Evolutionary conservation across 1,140 invertebrate species (phyloP).

Genomic region (Zaprionus ghesquierei): DNA sequence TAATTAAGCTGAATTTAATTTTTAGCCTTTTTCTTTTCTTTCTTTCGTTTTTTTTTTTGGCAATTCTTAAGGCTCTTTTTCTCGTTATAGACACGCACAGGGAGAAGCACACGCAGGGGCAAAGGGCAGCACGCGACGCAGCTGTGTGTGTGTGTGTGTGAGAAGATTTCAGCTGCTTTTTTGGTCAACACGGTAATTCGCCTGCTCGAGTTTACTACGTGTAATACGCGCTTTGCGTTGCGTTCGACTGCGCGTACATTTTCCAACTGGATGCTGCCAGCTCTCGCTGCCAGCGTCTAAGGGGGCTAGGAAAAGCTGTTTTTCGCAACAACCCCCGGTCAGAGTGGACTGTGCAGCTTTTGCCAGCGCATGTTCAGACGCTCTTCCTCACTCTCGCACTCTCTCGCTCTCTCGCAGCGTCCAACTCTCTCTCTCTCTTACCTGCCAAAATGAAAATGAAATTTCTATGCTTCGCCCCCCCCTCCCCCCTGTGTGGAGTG

Average conservation of each 20-base stretch:
- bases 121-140: constrained; percentile 58
- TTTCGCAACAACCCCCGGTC: constrained; percentile 43
- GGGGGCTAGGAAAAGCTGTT: constrained; percentile 19
- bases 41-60: constrained; percentile 26
- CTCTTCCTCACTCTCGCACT: constrained; percentile 17
- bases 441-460: constrained; percentile 76
- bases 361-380: constrained; percentile 60
- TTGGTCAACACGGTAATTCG: constrained; percentile 46
- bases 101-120: constrained; percentile 7
- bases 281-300: constrained; percentile 20
- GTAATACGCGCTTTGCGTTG: constrained; percentile 67
- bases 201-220: constrained; percentile 11
- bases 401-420: constrained; percentile 7
- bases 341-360: constrained; percentile 11
- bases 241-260: constrained; percentile 75
- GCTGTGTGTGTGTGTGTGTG: constrained; percentile 22
- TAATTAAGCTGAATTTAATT: constrained; percentile 34
- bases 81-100: constrained; percentile 52
- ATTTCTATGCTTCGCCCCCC: constrained; percentile 48
- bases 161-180: constrained; percentile 11
- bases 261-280: constrained; percentile 80
- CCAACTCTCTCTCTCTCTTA: constrained; percentile 38
- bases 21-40: constrained; percentile 2
- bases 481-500: constrained; percentile 27
- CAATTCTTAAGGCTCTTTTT: constrained; percentile 47